Conservation (phyloP, 53 echinoderm and acorn worm species). For the Patiria pectinifera region DNA sequence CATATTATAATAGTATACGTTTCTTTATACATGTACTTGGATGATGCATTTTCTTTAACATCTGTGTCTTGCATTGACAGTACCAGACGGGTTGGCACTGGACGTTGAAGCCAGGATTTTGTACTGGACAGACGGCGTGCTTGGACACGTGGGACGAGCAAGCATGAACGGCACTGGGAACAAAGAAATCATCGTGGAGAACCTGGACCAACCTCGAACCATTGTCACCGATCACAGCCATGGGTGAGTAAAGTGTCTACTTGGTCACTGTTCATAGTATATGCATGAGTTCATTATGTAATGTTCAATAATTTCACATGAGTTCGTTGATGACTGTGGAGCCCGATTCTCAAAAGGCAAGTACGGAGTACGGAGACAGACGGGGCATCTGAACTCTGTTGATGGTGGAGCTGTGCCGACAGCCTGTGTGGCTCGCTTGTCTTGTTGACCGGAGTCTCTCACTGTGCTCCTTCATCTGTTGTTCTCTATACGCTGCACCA, state of each 20-base stretch:
- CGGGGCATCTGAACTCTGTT: neutral
- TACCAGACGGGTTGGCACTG: slow-evolving; percentile 73
- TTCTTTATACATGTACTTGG: neutral
- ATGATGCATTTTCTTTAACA: neutral
- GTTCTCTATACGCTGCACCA: neutral
- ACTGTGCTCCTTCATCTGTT: neutral
- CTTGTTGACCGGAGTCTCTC: neutral
- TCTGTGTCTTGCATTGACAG: slow-evolving; percentile 24
- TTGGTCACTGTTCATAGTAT: too few species aligned
- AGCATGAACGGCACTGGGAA: slow-evolving; percentile 69
- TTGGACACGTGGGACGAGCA: slow-evolving; percentile 67
- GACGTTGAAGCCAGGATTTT: slow-evolving; percentile 67
- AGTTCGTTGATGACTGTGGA: too few species aligned
- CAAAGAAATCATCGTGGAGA: slow-evolving; percentile 35
- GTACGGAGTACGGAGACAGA: neutral
- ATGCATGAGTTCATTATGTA: too few species aligned
- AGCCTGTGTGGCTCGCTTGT: neutral
- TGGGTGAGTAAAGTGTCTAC: slow-evolving; percentile 25
- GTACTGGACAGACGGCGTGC: slow-evolving; percentile 79
- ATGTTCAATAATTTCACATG: too few species aligned
- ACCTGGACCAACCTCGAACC: slow-evolving; percentile 66
- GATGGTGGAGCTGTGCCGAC: neutral
- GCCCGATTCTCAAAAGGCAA: too few species aligned
- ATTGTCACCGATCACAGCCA: slow-evolving; percentile 53
- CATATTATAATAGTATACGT: neutral